Evolutionary conservation across 2,797 vertebrate genomes (phyloP).

Genomic region (Phataginus tetradactyla): DNA sequence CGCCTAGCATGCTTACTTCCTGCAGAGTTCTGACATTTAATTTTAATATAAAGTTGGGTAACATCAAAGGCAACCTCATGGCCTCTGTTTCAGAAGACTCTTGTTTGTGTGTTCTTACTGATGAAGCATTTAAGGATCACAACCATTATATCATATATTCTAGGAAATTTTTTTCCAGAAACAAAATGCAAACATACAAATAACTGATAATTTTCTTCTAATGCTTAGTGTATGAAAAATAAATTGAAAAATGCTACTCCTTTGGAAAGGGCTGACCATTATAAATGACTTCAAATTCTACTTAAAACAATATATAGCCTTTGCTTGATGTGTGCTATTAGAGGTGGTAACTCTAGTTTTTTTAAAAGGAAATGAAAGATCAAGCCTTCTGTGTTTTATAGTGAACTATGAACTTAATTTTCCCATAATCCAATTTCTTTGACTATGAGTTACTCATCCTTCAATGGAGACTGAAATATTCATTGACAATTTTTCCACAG

Average conservation of each 20-base stretch:
- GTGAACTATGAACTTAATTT: slow-evolving; percentile 3
- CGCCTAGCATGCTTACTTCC: not conserved
- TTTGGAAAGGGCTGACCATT: slow-evolving; percentile 4
- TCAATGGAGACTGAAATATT: slow-evolving; percentile 28
- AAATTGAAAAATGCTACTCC: not conserved
- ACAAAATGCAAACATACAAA: slow-evolving; percentile 38
- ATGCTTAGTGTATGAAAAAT: not conserved
- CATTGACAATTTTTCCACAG: not conserved
- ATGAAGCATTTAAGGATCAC: slow-evolving; percentile 23
- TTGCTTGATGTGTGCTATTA: not conserved
- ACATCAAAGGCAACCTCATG: slow-evolving; percentile 50
- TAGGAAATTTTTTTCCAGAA: slow-evolving; percentile 43
- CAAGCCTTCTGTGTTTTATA: slow-evolving; percentile 4
- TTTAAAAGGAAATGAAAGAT: not conserved
- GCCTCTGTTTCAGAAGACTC: not conserved
- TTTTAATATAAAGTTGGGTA: slow-evolving; percentile 55
- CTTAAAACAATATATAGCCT: not conserved
- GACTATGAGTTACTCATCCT: not conserved
- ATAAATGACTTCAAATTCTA: not conserved
- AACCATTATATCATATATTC: not conserved
- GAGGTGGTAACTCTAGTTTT: not conserved
- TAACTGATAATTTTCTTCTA: slow-evolving; percentile 32
- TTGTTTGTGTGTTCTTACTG: slow-evolving; percentile 46
- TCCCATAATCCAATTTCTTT: not conserved
- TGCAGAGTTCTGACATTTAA: slow-evolving; percentile 48